Evolutionary conservation across 2,888 invertebrate species (phyloP), one percentile per base, ranked within the genome.

Genomic region (Ypsolopha sequella): DNA sequence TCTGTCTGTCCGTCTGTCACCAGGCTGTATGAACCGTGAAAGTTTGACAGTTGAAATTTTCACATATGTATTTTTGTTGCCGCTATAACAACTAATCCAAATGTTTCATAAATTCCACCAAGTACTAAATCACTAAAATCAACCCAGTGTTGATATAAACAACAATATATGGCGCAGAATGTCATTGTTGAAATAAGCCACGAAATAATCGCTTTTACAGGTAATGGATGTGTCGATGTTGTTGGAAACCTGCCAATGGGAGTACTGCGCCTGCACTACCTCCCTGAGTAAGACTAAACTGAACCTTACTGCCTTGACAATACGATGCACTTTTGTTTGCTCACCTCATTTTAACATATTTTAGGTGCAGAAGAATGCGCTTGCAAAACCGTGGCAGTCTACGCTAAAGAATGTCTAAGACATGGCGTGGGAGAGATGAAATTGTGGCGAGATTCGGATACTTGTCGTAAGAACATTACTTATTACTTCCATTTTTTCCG

Each of bases 381-480:
- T 0, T 95, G 95, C 65, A 89, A 91, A 56, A 91, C 94, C 0
- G 88, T 95, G 52, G 89, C 92, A 0, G 92, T 94, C 51, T 92
- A 93, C 65, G 92, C 94, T 0, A 89, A 91, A 59, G 93, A 95
- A 59, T 96, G 96, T 64, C 78, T 87, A 4, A 87, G 91, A 6
- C 89, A 90, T 51, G 93, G 92, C 1, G 76, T 91, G 0, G 86
- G 87, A 24, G 76, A 91, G 54, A 84, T 91, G 61, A 81, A 88
- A 50, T 89, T 88, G 43, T 97, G 96, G 97, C 89, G 97, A 49
- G 92, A 92, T 62, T 79, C 89, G n/a, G 89, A 91, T 7, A 90
- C 92, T 46, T 97, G 97, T 68, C 94, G 96, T 96, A 85, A 92
- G 94, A 90, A 57, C 52, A 53, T 50, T 48, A 44, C 52, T 10